Conservation (phyloP, 2,888 invertebrate genomes). For the Dasysyrphus albostriatus region DNA sequence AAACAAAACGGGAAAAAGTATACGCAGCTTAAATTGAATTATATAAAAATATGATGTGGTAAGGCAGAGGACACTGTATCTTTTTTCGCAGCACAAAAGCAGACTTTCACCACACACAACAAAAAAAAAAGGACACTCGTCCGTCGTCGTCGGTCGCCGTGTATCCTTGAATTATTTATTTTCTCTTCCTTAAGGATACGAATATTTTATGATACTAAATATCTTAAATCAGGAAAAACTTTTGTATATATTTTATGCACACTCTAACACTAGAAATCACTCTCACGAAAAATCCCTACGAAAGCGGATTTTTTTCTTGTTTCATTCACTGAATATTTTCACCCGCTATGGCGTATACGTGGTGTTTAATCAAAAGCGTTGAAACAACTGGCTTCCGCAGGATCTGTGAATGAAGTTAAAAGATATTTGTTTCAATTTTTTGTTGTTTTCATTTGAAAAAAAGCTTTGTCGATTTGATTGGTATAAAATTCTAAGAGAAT, state of each 20-base stretch:
- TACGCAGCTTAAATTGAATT: slow-evolving; percentile 31
- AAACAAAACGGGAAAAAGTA: slow-evolving; percentile 6
- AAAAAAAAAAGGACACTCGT: slow-evolving; percentile 15
- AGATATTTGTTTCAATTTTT: neutral
- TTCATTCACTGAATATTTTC: slow-evolving; percentile 1
- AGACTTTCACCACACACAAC: slow-evolving; percentile 30
- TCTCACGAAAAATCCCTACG: slow-evolving; percentile 22
- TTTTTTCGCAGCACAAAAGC: neutral
- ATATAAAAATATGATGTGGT: slow-evolving; percentile 56
- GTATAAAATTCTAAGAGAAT: slow-evolving; percentile 48
- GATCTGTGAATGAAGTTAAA: slow-evolving; percentile 36
- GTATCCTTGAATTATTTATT: slow-evolving; percentile 5
- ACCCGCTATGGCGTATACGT: slow-evolving; percentile 46
- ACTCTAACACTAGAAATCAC: slow-evolving; percentile 16
- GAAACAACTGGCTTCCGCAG: slow-evolving; percentile 52
- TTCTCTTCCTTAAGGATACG: neutral
- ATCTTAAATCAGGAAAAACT: neutral
- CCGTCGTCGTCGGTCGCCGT: too few relatives aligned
- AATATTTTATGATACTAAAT: neutral
- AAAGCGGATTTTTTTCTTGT: neutral
- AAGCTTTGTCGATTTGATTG: slow-evolving; percentile 51
- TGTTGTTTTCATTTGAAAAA: neutral
- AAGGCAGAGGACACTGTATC: neutral
- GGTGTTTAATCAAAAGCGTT: slow-evolving; percentile 48
- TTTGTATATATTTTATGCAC: neutral